phyloP scores from a whole-genome alignment of 2,113 vertebrate genomes.

The Chaetorhynchus papuensis region DNA sequence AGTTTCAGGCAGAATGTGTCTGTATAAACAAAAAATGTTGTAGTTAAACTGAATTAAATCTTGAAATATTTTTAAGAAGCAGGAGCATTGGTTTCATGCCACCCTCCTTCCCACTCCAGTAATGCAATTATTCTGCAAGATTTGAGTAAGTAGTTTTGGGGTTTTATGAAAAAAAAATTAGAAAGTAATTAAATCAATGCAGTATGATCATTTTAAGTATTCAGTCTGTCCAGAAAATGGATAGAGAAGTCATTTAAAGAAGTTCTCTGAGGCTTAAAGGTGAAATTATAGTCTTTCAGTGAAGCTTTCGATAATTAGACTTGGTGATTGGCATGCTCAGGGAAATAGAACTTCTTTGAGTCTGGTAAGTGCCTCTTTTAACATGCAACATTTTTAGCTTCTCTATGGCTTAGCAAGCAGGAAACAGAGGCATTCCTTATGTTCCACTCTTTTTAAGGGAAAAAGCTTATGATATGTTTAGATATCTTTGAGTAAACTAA shows the following conservation, averaged over 20 bases:
- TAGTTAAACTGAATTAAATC: not conserved
- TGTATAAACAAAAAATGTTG: not conserved
- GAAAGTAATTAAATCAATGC: not conserved
- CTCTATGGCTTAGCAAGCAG: not conserved
- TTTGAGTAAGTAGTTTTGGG: not conserved
- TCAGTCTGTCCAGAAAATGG: not conserved
- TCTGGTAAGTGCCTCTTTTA: not conserved
- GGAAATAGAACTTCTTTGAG: conserved; percentile 4
- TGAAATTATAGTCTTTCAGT: not conserved
- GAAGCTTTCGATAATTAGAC: not conserved
- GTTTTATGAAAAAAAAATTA: not conserved
- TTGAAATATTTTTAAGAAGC: not conserved
- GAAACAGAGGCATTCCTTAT: not conserved
- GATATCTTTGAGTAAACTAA: not conserved
- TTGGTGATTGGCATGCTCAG: not conserved
- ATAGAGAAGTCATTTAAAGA: not conserved
- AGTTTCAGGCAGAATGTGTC: not conserved
- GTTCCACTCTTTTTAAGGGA: not conserved
- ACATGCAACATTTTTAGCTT: not conserved
- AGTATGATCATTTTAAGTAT: not conserved
- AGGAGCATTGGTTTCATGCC: not conserved
- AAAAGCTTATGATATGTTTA: not conserved
- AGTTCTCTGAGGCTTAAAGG: not conserved
- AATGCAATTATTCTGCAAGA: not conserved
- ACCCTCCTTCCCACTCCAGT: not conserved